phyloP scores from a whole-genome alignment of 2,113 vertebrate genomes.

The Cyprichromis sp. region DNA sequence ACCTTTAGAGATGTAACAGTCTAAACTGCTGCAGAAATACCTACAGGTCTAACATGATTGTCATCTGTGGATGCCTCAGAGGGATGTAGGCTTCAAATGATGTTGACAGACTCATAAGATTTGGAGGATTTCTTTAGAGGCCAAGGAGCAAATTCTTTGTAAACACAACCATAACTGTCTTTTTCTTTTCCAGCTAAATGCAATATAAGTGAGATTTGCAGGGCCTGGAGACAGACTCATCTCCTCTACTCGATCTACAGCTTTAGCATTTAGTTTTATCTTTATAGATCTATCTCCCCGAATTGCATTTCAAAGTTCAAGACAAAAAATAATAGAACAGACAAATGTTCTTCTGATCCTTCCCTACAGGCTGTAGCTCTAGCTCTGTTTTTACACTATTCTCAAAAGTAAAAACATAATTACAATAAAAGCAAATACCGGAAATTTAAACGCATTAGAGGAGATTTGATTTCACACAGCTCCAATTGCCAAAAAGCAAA shows the following conservation, averaged over 20 bases:
- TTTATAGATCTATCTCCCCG: conserved; percentile 45
- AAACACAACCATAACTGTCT: not conserved
- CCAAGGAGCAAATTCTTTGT: conserved; percentile 39
- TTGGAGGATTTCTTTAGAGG: conserved; percentile 37
- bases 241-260: conserved; percentile 6
- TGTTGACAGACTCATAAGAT: conserved; percentile 32
- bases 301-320: conserved; percentile 52
- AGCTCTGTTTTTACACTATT: not conserved
- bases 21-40: not conserved
- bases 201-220: conserved; percentile 71
- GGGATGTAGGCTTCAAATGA: not conserved
- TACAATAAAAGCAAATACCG: conserved; percentile 24
- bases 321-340: conserved; percentile 35
- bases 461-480: conserved; percentile 29
- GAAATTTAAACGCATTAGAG: conserved; percentile 15
- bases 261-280: conserved; percentile 49
- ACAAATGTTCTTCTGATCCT: conserved; percentile 53
- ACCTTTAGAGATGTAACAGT: not conserved
- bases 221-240: conserved; percentile 26
- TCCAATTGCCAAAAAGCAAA: not conserved
- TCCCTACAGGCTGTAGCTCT: conserved; percentile 41
- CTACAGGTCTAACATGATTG: not conserved
- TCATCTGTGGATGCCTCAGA: conserved; percentile 11
- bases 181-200: conserved; percentile 15
- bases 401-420: conserved; percentile 35